phyloP scores from a whole-genome alignment of 1,140 invertebrate genomes.

The Acromyrmex heyeri region DNA sequence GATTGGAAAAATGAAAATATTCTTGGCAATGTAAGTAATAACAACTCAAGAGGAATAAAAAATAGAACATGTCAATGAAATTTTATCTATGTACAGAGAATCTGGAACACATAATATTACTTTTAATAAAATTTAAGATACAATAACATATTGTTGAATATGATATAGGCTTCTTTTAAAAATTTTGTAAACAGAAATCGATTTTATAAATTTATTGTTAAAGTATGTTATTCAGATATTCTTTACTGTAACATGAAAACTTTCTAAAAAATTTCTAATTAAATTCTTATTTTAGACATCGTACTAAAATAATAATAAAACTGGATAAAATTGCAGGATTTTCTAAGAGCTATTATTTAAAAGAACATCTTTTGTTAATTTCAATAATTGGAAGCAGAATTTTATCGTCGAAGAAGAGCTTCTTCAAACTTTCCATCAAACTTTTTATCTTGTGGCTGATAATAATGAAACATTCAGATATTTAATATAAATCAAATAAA shows the following conservation, averaged over 20 bases:
- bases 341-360: not conserved
- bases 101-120: not conserved
- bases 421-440: not conserved
- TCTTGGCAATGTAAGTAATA: not conserved
- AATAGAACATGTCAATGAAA: not conserved
- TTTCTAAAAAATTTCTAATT: too few species aligned
- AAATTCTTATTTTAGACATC: too few species aligned
- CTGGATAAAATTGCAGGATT: too few species aligned
- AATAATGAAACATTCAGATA: not conserved
- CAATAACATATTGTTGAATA: not conserved
- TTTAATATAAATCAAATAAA: not conserved
- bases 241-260: not conserved
- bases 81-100: not conserved
- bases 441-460: not conserved
- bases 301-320: too few species aligned
- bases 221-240: not conserved
- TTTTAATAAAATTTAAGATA: not conserved
- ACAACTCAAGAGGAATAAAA: conserved; percentile 4
- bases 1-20: not conserved
- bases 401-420: not conserved
- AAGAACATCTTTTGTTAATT: not conserved
- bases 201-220: not conserved
- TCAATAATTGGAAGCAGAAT: not conserved
- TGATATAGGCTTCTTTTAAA: not conserved
- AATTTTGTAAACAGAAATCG: not conserved